phyloP scores from a whole-genome alignment of 2,797 vertebrate species.

The Diplodus puntazzo region DNA sequence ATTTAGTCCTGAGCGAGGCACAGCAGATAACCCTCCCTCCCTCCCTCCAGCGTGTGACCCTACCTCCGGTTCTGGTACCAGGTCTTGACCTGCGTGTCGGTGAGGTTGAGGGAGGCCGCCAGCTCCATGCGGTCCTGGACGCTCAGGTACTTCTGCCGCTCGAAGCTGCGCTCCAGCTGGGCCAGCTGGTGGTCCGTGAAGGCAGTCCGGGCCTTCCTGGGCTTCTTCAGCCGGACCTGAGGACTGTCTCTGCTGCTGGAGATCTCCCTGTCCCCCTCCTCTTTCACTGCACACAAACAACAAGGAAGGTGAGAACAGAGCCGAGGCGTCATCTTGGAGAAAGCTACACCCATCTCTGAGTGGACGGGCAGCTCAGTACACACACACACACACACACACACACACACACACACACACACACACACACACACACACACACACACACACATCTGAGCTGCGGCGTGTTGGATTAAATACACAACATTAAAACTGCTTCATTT shows the following conservation, averaged over 20 bases:
- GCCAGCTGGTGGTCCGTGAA: slow-evolving; percentile 98
- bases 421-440: too few relatives aligned
- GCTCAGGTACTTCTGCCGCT: slow-evolving; percentile 97
- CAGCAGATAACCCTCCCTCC: slow-evolving; percentile 20
- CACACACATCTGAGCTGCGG: slow-evolving; percentile 17
- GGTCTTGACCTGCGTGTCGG: slow-evolving; percentile 99
- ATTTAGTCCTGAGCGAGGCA: slow-evolving; percentile 32
- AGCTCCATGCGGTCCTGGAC: slow-evolving; percentile 99
- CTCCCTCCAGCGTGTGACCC: slow-evolving; percentile 29
- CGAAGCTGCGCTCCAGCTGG: slow-evolving; percentile 98
- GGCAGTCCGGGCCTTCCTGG: slow-evolving; percentile 96
- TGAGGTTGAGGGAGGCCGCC: slow-evolving; percentile 97
- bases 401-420: too few relatives aligned
- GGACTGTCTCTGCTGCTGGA: slow-evolving; percentile 98
- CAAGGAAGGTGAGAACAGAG: neutral
- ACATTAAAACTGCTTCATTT: neutral
- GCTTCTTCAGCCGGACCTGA: slow-evolving; percentile 96
- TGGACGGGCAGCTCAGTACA: neutral
- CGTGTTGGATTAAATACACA: neutral
- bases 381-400: too few relatives aligned
- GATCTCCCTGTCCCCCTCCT: slow-evolving; percentile 97
- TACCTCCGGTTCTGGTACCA: slow-evolving; percentile 99
- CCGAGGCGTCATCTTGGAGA: neutral
- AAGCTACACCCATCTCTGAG: neutral
- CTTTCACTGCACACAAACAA: slow-evolving; percentile 88